phyloP scores from a whole-genome alignment of 2,797 vertebrate genomes.

The Acanthurus lineatus region DNA sequence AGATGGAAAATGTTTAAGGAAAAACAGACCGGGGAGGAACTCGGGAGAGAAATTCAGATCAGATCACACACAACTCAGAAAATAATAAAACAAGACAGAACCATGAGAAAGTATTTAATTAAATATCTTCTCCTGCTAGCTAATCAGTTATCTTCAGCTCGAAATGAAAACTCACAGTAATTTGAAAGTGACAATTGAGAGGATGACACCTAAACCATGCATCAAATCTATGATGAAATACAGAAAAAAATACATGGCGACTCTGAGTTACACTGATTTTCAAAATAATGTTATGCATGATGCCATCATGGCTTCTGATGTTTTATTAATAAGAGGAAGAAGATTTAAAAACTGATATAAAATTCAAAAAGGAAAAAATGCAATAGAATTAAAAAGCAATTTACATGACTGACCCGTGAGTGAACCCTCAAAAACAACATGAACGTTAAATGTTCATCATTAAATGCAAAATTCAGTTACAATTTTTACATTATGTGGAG shows the following conservation, averaged over 20 bases:
- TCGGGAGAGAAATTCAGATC: too few species aligned
- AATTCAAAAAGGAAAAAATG: background rate
- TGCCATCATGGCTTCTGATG: background rate
- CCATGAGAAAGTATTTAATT: too few species aligned
- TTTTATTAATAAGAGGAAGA: background rate
- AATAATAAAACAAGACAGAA: too few species aligned
- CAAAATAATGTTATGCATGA: background rate
- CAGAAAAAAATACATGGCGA: background rate
- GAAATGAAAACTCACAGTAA: slow-evolving; percentile 29
- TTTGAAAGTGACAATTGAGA: slow-evolving; percentile 31
- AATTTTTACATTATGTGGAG: background rate
- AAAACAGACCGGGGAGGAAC: too few species aligned
- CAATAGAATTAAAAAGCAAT: background rate
- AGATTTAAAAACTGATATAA: background rate
- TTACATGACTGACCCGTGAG: background rate
- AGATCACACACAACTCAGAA: too few species aligned
- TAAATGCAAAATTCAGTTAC: background rate
- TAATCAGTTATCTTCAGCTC: slow-evolving; percentile 45
- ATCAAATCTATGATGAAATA: background rate
- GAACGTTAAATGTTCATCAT: background rate
- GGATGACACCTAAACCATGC: background rate
- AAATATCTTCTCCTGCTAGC: slow-evolving; percentile 14
- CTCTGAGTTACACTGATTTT: background rate
- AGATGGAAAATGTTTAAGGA: too few species aligned
- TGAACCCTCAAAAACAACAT: background rate